Conservation (phyloP, 2,888 invertebrate genomes). For the Germaria angustata region DNA sequence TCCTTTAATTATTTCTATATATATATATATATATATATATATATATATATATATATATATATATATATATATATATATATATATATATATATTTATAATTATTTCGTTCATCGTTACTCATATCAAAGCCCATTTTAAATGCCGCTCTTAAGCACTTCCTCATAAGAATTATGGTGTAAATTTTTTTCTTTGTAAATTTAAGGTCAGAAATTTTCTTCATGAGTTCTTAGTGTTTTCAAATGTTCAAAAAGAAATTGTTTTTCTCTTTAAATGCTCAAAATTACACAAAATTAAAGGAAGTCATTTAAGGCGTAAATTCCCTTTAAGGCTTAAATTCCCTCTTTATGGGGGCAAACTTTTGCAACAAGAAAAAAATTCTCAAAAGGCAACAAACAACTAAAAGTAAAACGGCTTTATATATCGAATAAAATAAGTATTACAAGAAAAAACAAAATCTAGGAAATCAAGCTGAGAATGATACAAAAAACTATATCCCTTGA, state of each 20-base stretch:
- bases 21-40: too few relatives aligned
- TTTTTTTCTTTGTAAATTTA: conserved; percentile 9
- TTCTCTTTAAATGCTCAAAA: conserved; percentile 6
- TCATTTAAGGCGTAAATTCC: conserved; percentile 25
- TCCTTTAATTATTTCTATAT: too few relatives aligned
- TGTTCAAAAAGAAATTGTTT: background rate
- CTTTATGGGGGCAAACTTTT: background rate
- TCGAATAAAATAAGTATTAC: background rate
- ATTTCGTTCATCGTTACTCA: background rate
- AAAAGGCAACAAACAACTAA: background rate
- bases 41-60: too few relatives aligned
- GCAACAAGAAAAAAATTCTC: background rate
- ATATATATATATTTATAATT: too few relatives aligned
- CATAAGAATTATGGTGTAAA: conserved; percentile 18
- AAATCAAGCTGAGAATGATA: background rate
- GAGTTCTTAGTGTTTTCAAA: too few relatives aligned
- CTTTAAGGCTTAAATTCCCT: conserved; percentile 13
- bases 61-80: too few relatives aligned
- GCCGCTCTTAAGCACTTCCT: background rate
- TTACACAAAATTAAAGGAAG: conserved; percentile 47
- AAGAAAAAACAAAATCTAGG: background rate
- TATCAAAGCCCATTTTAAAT: background rate
- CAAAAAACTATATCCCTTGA: background rate
- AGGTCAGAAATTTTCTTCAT: conserved; percentile 13
- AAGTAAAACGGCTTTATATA: conserved; percentile 19